A percentile compares a stretch with the other conserved stretches of the same genome.
These are phyloP conservation scores for Campoletis raptor DNA, from an alignment of 2,888 invertebrate species.

Conservation along the genomic window DNA sequence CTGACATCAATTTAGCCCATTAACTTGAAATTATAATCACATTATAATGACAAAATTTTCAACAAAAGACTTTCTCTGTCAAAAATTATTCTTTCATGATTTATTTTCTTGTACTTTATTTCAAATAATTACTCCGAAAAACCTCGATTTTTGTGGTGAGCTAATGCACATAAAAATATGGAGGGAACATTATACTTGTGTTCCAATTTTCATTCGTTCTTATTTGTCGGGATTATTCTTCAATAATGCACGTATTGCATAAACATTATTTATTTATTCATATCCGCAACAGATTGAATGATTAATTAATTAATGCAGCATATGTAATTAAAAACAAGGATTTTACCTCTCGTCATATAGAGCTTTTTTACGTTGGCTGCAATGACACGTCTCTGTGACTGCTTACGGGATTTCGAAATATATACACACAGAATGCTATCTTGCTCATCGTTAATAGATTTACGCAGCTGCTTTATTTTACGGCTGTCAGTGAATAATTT, in stretches of 20 bases:
- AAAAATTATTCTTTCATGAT: no score
- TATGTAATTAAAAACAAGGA: not conserved
- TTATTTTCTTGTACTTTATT: no score
- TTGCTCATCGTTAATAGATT: conserved; percentile 37
- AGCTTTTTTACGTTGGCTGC: not conserved
- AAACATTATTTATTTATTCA: not conserved
- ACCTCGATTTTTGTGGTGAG: not conserved
- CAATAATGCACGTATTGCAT: not conserved
- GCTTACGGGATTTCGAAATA: conserved; percentile 14
- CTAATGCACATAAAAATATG: no score
- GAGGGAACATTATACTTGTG: not conserved
- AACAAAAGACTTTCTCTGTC: no score
- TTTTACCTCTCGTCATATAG: not conserved
- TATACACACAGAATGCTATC: conserved; percentile 19
- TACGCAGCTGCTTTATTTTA: conserved; percentile 43
- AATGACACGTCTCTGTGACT: conserved; percentile 3
- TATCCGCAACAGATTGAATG: not conserved
- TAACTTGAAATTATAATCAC: not conserved
- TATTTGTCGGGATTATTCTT: not conserved
- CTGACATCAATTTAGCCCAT: not conserved
- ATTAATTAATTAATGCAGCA: not conserved
- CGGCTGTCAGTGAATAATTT: conserved; percentile 26
- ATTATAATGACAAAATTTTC: no score
- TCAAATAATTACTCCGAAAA: no score
- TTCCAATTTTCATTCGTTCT: not conserved